phyloP scores from a whole-genome alignment of 1,140 invertebrate species.

The Gonatopus flavifemur region DNA sequence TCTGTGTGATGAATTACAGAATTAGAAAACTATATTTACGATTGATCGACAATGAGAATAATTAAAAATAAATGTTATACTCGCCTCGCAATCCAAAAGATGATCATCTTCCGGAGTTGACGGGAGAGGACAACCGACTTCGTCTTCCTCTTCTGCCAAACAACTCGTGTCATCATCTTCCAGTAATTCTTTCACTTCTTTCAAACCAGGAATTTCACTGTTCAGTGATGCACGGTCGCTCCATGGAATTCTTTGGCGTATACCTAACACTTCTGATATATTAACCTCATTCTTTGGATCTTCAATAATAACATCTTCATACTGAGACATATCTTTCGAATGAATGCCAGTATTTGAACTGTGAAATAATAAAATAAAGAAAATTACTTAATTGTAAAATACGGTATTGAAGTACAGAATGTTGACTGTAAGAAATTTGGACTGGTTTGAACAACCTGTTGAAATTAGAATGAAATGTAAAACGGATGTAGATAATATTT shows the following conservation, averaged over 20 bases:
- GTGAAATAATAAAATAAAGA: too few relatives aligned
- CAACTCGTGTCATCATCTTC: conserved; percentile 64
- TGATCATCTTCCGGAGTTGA: conserved; percentile 85
- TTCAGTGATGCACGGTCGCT: conserved; percentile 46
- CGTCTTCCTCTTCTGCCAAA: conserved; percentile 74
- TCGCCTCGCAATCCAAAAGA: conserved; percentile 74
- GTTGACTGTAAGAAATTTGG: too few relatives aligned
- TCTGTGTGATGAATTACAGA: conserved; percentile 46
- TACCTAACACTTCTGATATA: conserved; percentile 13
- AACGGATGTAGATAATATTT: too few relatives aligned
- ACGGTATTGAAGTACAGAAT: too few relatives aligned
- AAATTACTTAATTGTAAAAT: too few relatives aligned
- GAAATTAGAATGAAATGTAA: too few relatives aligned
- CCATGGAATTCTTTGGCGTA: conserved; percentile 54
- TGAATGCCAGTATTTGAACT: background rate
- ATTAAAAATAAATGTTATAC: conserved; percentile 5
- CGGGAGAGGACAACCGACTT: conserved; percentile 77
- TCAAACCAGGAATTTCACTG: conserved; percentile 49
- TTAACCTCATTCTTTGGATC: conserved; percentile 28
- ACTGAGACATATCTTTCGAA: conserved; percentile 35
- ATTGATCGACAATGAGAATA: background rate
- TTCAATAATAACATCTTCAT: conserved; percentile 38
- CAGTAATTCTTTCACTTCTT: conserved; percentile 58
- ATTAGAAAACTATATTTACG: conserved; percentile 3
- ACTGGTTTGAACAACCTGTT: too few relatives aligned